Evolutionary conservation across 2,113 vertebrate genomes (phyloP), one percentile per base, ranked within the genome.

Genomic region (Stegostoma tigrinum): DNA sequence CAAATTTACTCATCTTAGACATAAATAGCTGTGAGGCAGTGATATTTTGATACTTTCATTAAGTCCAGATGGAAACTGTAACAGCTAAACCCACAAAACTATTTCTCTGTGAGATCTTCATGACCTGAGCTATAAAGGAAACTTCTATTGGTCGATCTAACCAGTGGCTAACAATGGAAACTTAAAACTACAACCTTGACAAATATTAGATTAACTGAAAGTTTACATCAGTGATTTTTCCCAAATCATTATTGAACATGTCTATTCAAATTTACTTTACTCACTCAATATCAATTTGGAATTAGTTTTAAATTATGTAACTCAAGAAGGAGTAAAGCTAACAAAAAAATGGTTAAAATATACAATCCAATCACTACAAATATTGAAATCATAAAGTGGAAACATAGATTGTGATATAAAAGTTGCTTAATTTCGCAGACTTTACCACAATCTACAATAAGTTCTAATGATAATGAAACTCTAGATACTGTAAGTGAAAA

Each of bases 71-170:
- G 94, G 38, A 75, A 48, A 48, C 94, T 72, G 38, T 7, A 95
- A 30, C 68, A 52, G 10, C 42, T 72, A 72, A 75, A 45, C 42
- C 38, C 24, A 72, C 72, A 24, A 48, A 75, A 95, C 52, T 52
- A 75, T 72, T 93, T 93, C 94, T 52, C 94, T 72, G 67, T 52
- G 68, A 70, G 38, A 72, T 72, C 94, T 48, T 34, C 52, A 14
- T 75, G 94, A 95, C 66, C 94, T 95, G 68, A 95, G 24, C 94
- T 30, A 45, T 15, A 72, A 95, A 95, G 93, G 48, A 72, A 95
- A 95, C 68, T 15, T 95, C 42, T 34, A 30, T 48, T 68, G 24
- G 21, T 3, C 68, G 75, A 34, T 75, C 72, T 95, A 95, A 95
- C 72, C 45, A 95, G 45, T 19, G 67, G 5, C 23, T 12, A 72